Base-by-base conservation (phyloP, 2,113 vertebrate species). In the Muntiacus muntjak region DNA sequence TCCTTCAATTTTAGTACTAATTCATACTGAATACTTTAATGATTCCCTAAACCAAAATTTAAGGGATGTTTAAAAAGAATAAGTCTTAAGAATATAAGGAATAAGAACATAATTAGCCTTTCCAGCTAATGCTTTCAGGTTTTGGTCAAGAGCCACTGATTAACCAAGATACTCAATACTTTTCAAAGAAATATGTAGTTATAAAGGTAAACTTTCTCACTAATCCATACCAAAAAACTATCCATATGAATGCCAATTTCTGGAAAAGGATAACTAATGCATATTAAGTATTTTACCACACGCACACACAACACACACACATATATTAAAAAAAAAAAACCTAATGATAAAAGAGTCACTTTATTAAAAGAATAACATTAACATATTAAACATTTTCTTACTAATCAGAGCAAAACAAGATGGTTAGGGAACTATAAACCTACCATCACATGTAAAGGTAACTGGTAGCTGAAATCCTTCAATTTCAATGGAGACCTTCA, bases 361-460 rank as follows among this genome's bases (percentile, higher is more conserved):
- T 98, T 91, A 94, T 76, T 88, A 74, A 92, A 84, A 96, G 43
- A 91, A 95, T 26, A 97, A 96, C 23, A 95, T 0, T 89, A 89
- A 89, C 43, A 67, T 57, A 94, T 97, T 64, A 97, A 98, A 86
- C 5, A 95, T 79, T 81, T 95, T 88, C 55, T 81, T 25, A 23
- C n/a, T 67, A 94, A 85, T 57, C 55, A 97, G 33, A 86, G 40
- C 62, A 94, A 92, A 96, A 92, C 30, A 89, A 78, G 60, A 88
- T 23, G 5, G n/a, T 13, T 78, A 16, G 40, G 40, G 30, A 94
- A 92, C 47, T 84, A 79, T 50, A 95, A 98, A 82, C 99, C 98
- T 99, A 99, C 99, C 99, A 97, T 99, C 99, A 52, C 99, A 99
- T 3, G 99, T 99, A 98, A 99, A 99, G 79, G 99, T 99, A 50